A percentile compares a stretch with the other conserved stretches of the same genome.
Conservation (phyloP, 2,888 invertebrate genomes). For the Caenorhabditis becei region DNA sequence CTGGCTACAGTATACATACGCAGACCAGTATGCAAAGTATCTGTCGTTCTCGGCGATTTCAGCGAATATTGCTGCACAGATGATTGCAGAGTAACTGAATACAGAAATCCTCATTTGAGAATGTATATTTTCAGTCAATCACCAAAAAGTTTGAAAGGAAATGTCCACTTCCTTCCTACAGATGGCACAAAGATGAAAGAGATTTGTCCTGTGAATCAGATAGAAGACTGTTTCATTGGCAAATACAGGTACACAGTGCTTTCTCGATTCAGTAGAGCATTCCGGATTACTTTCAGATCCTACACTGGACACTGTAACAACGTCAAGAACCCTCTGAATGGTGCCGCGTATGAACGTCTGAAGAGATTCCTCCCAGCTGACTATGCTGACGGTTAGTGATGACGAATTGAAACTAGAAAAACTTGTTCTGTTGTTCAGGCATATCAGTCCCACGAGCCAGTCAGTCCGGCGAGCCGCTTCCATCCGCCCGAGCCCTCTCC, state of each 20-base stretch:
- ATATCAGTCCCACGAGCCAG: slow-evolving; percentile 34
- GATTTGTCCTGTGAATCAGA: slow-evolving; percentile 78
- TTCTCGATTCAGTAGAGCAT: not conserved
- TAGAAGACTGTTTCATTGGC: slow-evolving; percentile 80
- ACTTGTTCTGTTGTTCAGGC: slow-evolving; percentile 10
- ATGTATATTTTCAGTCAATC: slow-evolving; percentile 52
- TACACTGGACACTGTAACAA: slow-evolving; percentile 82
- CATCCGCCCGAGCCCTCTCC: slow-evolving; percentile 67
- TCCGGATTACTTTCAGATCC: slow-evolving; percentile 63
- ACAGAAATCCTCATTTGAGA: not conserved
- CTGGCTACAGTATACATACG: slow-evolving; percentile 71
- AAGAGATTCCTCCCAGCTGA: slow-evolving; percentile 76
- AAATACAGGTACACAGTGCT: slow-evolving; percentile 64
- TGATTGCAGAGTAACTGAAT: slow-evolving; percentile 64
- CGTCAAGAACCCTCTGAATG: slow-evolving; percentile 78
- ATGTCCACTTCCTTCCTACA: slow-evolving; percentile 59
- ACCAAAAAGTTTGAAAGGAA: slow-evolving; percentile 60
- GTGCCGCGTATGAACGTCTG: slow-evolving; percentile 79
- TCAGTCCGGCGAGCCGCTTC: slow-evolving; percentile 63
- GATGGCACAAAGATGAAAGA: slow-evolving; percentile 70
- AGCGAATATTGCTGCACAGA: slow-evolving; percentile 71
- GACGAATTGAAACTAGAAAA: not conserved
- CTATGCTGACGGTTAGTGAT: slow-evolving; percentile 79
- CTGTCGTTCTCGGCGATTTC: slow-evolving; percentile 79
- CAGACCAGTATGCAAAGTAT: slow-evolving; percentile 77